phyloP scores from a whole-genome alignment of 2,113 vertebrate genomes.

The Dissostichus mawsoni region DNA sequence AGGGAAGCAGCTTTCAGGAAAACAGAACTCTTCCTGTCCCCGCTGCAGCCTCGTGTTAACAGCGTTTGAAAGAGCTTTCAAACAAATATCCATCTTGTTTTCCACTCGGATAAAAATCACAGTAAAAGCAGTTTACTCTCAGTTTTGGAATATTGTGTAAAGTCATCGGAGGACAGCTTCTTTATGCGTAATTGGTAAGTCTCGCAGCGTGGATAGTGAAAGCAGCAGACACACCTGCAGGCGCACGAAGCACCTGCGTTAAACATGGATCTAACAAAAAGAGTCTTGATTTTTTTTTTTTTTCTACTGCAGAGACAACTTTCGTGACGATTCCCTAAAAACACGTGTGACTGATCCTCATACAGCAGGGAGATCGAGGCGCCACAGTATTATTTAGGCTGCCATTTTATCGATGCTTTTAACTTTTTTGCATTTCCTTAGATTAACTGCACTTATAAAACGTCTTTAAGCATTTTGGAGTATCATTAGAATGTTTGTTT shows the following conservation, averaged over 20 bases:
- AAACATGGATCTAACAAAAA: conserved; percentile 9
- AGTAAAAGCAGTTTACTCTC: background rate
- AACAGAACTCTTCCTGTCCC: conserved; percentile 5
- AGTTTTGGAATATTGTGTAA: background rate
- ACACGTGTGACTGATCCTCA: background rate
- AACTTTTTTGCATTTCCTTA: background rate
- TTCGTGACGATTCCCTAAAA: background rate
- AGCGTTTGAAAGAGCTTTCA: background rate
- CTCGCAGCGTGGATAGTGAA: conserved; percentile 6
- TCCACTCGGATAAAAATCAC: background rate
- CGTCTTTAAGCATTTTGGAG: background rate
- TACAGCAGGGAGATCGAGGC: background rate
- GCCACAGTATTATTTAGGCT: background rate
- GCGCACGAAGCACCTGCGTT: conserved; percentile 44
- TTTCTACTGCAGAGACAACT: conserved; percentile 19
- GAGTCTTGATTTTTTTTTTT: background rate
- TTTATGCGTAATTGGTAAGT: conserved; percentile 24
- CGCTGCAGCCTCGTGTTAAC: background rate
- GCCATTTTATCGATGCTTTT: background rate
- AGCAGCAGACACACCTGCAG: conserved; percentile 47
- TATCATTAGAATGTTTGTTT: background rate
- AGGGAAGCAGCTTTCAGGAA: background rate
- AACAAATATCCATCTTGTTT: conserved; percentile 14
- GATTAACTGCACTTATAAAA: background rate
- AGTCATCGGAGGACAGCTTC: background rate